Conservation (phyloP, 2,113 vertebrate genomes). For the Struthio camelus region DNA sequence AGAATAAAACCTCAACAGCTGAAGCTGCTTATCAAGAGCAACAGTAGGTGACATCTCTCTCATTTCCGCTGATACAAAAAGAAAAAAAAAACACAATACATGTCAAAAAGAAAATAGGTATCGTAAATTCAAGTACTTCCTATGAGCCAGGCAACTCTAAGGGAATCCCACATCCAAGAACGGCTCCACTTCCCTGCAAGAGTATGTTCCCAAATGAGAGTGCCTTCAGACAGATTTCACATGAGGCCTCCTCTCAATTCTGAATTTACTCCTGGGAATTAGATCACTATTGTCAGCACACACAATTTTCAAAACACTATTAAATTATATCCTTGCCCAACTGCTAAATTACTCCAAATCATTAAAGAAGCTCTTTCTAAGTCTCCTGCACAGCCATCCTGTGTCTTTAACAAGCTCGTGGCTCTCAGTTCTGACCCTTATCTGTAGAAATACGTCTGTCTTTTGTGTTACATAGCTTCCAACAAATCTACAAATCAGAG, state of each 20-base stretch:
- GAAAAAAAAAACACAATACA: not conserved
- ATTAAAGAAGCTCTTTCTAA: not conserved
- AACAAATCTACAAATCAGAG: not conserved
- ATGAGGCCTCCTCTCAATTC: not conserved
- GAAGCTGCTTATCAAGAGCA: slow-evolving; percentile 10
- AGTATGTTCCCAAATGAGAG: not conserved
- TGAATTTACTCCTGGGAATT: not conserved
- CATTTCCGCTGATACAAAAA: not conserved
- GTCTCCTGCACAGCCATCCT: not conserved
- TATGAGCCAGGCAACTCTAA: not conserved
- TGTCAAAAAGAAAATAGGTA: not conserved
- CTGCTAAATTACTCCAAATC: slow-evolving; percentile 23
- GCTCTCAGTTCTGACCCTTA: not conserved
- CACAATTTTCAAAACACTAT: slow-evolving; percentile 19
- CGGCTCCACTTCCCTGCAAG: not conserved
- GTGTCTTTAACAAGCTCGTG: not conserved
- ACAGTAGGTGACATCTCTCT: not conserved
- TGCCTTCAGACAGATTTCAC: not conserved
- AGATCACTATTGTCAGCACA: not conserved
- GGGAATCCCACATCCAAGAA: not conserved
- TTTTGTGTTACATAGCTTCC: not conserved
- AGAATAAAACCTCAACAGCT: not conserved
- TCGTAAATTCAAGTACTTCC: not conserved
- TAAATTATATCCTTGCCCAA: slow-evolving; percentile 1
- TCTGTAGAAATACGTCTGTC: not conserved